Conservation (phyloP, 2,888 invertebrate genomes). For the Keiferia lycopersicella region DNA sequence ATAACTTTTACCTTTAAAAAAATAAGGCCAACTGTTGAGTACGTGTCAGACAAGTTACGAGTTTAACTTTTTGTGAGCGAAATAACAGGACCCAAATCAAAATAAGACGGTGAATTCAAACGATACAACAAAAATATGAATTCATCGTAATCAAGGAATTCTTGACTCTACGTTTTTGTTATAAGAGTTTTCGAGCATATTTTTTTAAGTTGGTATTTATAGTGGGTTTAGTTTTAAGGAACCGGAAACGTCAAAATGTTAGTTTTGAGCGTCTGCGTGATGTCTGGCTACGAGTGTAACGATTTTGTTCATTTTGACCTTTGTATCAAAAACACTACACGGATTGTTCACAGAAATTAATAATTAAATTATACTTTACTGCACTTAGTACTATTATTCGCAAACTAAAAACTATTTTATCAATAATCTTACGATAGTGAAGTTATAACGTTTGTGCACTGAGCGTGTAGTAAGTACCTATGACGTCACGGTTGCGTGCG, state of each 20-base stretch:
- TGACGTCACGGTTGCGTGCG: slow-evolving; percentile 73
- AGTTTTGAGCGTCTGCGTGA: slow-evolving; percentile 62
- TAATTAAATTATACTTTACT: neutral
- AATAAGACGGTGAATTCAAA: slow-evolving; percentile 55
- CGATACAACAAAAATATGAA: slow-evolving; percentile 38
- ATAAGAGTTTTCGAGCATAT: slow-evolving; percentile 30
- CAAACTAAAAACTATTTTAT: slow-evolving; percentile 22
- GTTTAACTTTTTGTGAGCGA: slow-evolving; percentile 46
- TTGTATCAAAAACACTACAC: neutral
- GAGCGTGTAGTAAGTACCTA: slow-evolving; percentile 64
- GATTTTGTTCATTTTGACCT: slow-evolving; percentile 5
- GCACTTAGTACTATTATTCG: slow-evolving; percentile 1
- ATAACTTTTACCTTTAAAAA: slow-evolving; percentile 45
- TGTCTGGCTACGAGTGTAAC: slow-evolving; percentile 31
- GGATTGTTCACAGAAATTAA: neutral
- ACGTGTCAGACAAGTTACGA: slow-evolving; percentile 38
- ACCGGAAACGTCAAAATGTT: slow-evolving; percentile 70
- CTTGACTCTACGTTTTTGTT: slow-evolving; percentile 25
- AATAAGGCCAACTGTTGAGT: slow-evolving; percentile 43
- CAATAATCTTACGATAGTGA: slow-evolving; percentile 43
- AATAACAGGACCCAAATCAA: slow-evolving; percentile 65
- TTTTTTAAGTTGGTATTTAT: slow-evolving; percentile 29
- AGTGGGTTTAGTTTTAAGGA: slow-evolving; percentile 59
- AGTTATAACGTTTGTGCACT: slow-evolving; percentile 59
- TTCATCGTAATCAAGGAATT: slow-evolving; percentile 21